Percentiles rank a stretch among this genome's conserved stretches.
Conservation (phyloP, 2,888 invertebrate genomes). For the Anthophora plumipes region DNA sequence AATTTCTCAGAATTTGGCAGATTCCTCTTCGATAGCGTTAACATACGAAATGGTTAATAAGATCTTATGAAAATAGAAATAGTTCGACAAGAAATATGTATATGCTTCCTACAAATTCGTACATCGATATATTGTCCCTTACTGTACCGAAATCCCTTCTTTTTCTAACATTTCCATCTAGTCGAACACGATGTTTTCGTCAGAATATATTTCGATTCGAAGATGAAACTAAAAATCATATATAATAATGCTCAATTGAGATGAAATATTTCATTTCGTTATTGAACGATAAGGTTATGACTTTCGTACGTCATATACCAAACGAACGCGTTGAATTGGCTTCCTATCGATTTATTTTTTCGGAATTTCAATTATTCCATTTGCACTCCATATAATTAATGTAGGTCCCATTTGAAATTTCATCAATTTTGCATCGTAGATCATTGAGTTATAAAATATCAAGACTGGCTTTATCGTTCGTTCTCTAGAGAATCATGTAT, state of each 20-base stretch:
- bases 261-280: slow-evolving; percentile 6
- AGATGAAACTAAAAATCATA: background rate
- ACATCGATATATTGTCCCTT: background rate
- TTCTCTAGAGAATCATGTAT: slow-evolving; percentile 21
- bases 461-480: slow-evolving; percentile 30
- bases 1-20: background rate
- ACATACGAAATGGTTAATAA: background rate
- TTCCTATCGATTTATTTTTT: background rate
- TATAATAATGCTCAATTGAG: background rate
- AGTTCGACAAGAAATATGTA: background rate
- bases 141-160: background rate
- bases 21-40: background rate
- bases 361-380: background rate
- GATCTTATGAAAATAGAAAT: slow-evolving; percentile 18
- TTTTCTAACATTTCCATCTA: background rate
- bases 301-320: slow-evolving; percentile 10
- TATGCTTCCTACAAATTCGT: background rate
- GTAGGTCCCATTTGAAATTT: background rate
- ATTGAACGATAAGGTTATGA: slow-evolving; percentile 43
- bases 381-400: background rate
- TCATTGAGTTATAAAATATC: slow-evolving; percentile 55
- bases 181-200: background rate
- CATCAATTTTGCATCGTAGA: slow-evolving; percentile 34
- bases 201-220: background rate
- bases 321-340: background rate